Base-by-base conservation (phyloP, 2,797 vertebrate genomes). In the Enteromius radiatus region DNA sequence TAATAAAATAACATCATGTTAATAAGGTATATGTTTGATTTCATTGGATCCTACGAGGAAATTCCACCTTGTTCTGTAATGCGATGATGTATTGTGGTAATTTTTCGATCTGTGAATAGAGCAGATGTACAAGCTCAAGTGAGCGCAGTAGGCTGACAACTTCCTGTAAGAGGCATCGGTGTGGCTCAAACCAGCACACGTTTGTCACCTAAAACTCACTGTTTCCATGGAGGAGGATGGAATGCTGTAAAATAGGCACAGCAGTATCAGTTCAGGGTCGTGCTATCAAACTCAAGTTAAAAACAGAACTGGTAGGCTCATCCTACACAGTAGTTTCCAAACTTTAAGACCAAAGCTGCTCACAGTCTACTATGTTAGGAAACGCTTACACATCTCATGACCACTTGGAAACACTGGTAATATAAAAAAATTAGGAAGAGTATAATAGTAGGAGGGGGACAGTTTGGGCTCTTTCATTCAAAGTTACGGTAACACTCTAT, bases 151-250 rank as follows among this genome's bases (percentile, higher is more conserved):
- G 88, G 84, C 82, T 84, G 84, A 87, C 77, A 73, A 91, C 92
- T 92, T 95, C 92, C 93, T 95, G 93, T 93, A 61, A 86, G 76
- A 65, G n/a, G 75, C 84, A 84, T 86, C 84, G 88, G 86, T 84
- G 85, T 87, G 86, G 69, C 86, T 84, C 82, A 71, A 76, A 61
- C 33, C 47, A 59, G 31, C 67, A 23, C 43, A 80, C 54, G 76
- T 84, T 81, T 88, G 56, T 83, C 79, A 81, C 85, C 36, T 86
- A 54, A 91, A 80, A 88, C 89, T 94, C 92, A 93, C 84, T 88
- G 87, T 94, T 95, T 95, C 92, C 93, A 86, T 90, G 76, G 74
- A 49, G 74, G 87, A 78, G 80, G 86, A 41, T 67, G 26, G 63
- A 45, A 63, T 52, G 47, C 36, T 47, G 70, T 76, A 45, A 76